Evolutionary conservation across 2,888 invertebrate species (phyloP).

Genomic region (Iselma pallidipennis): DNA sequence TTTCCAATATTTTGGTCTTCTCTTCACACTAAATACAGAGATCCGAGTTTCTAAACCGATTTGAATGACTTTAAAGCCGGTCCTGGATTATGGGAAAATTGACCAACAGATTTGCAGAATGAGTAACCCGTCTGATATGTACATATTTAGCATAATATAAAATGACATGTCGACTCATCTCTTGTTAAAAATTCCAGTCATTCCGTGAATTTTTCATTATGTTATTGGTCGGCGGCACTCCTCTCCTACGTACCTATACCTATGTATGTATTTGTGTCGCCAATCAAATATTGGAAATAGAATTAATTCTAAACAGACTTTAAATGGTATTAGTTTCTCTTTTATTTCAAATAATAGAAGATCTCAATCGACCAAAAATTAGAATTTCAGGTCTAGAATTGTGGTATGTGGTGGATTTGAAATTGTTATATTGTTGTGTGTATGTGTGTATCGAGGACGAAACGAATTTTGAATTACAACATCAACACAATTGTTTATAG

Average conservation of each 20-base stretch:
- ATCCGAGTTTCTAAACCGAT: not conserved
- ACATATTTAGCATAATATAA: not conserved
- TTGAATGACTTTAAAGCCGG: not conserved
- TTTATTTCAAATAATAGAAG: too few relatives aligned
- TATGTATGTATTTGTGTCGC: not conserved
- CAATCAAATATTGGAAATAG: not conserved
- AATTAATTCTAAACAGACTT: not conserved
- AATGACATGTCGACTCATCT: slow-evolving; percentile 1
- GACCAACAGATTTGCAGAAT: too few relatives aligned
- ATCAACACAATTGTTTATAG: not conserved
- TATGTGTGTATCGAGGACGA: not conserved
- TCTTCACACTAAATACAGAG: too few relatives aligned
- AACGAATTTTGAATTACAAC: slow-evolving; percentile 1
- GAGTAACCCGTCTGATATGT: not conserved
- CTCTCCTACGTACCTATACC: slow-evolving; percentile 14
- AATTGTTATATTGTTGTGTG: too few relatives aligned
- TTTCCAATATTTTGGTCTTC: too few relatives aligned
- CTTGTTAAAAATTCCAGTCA: slow-evolving; percentile 7
- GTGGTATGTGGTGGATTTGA: not conserved
- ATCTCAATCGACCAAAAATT: too few relatives aligned
- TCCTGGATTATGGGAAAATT: not conserved
- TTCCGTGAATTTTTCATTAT: slow-evolving; percentile 8
- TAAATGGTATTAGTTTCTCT: too few relatives aligned
- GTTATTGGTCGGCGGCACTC: too few relatives aligned
- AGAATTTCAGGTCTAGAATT: not conserved